Evolutionary conservation across 1,140 invertebrate species (phyloP).

Genomic region (Temnothorax longispinosus): DNA sequence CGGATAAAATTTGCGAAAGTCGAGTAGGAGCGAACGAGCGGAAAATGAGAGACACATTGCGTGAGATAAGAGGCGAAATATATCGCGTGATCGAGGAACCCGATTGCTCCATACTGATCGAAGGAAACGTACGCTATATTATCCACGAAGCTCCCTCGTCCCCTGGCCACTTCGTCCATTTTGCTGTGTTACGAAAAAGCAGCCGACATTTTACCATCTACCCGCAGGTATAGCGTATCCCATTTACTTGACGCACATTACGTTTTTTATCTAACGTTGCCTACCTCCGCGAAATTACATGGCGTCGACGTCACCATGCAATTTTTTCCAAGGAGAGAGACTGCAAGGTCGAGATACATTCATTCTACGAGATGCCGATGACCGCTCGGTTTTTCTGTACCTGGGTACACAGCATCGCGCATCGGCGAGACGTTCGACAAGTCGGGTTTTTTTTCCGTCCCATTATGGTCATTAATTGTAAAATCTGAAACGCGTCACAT

Average conservation of each 20-base stretch:
- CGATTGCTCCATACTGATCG: not conserved
- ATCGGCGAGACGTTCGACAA: not conserved
- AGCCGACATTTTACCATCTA: not conserved
- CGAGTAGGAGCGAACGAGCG: not conserved
- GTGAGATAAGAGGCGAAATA: not conserved
- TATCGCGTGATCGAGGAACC: not conserved
- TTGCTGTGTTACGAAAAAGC: conserved; percentile 12
- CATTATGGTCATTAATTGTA: not conserved
- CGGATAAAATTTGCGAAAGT: not conserved
- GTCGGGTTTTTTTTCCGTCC: not conserved
- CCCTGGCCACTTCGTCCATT: not conserved
- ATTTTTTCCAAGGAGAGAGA: conserved; percentile 32
- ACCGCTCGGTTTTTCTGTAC: not conserved
- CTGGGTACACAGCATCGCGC: too few species aligned
- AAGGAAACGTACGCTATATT: conserved; percentile 11
- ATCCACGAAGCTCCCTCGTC: not conserved
- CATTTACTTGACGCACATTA: conserved; percentile 29
- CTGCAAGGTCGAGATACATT: conserved; percentile 1
- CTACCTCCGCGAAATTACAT: conserved; percentile 11
- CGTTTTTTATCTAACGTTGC: conserved; percentile 18
- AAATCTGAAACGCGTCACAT: not conserved
- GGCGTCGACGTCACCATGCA: not conserved
- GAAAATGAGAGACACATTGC: not conserved
- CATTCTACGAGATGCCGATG: conserved; percentile 3
- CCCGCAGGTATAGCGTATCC: not conserved